Evolutionary conservation across 1,140 invertebrate species (phyloP).

Genomic region (Tetramorium simillimum): DNA sequence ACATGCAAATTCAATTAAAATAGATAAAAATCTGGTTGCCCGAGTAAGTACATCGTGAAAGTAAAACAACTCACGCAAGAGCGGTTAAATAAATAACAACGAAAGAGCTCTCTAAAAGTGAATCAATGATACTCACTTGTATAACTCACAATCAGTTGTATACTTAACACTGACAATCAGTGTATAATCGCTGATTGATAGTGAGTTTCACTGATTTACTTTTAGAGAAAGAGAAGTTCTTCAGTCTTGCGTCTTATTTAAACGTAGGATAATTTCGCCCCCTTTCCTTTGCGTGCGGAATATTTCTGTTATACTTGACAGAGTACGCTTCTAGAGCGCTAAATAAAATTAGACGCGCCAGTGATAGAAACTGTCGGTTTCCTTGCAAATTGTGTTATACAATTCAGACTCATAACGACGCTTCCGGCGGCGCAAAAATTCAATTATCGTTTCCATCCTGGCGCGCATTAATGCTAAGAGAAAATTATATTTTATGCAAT

Average conservation of each 20-base stretch:
- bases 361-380: background rate
- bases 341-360: background rate
- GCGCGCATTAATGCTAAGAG: slow-evolving; percentile 27
- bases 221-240: background rate
- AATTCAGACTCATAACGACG: slow-evolving; percentile 33
- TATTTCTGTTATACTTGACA: background rate
- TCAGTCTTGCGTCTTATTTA: background rate
- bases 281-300: background rate
- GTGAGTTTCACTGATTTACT: too few relatives aligned
- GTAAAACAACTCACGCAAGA: background rate
- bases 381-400: slow-evolving; percentile 1
- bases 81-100: background rate
- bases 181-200: too few relatives aligned
- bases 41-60: background rate
- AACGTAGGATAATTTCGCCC: background rate
- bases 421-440: slow-evolving; percentile 1
- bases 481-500: slow-evolving; percentile 46
- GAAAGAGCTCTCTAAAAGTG: too few relatives aligned
- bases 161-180: too few relatives aligned
- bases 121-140: too few relatives aligned
- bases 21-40: background rate
- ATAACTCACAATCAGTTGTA: too few relatives aligned
- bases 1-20: slow-evolving; percentile 4
- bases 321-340: background rate
- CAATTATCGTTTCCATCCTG: slow-evolving; percentile 18